Evolutionary conservation across 2,888 invertebrate genomes (phyloP).

Genomic region (Aphodius granarius): DNA sequence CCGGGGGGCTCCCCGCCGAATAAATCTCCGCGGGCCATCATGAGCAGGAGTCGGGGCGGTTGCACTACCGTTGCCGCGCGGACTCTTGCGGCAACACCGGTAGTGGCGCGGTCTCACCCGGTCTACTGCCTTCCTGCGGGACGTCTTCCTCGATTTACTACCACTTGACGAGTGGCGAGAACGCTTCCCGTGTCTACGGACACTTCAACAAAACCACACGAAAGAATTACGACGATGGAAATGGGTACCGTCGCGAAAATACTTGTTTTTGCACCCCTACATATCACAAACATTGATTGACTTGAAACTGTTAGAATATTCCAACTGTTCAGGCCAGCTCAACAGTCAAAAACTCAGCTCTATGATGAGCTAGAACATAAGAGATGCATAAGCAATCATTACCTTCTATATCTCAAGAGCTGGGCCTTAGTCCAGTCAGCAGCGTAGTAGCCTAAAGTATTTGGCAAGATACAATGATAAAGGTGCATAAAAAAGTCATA

Average conservation of each 20-base stretch:
- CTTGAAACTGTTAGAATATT: no score
- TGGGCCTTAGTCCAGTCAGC: no score
- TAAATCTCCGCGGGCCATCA: conserved; percentile 8
- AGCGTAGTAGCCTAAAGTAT: no score
- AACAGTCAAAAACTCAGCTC: no score
- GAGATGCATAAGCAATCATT: no score
- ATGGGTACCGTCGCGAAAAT: not conserved
- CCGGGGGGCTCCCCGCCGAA: not conserved
- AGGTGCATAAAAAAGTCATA: no score
- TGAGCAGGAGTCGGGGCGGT: conserved; percentile 2
- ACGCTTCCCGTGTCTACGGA: not conserved
- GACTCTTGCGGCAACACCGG: conserved; percentile 4
- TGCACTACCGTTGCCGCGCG: not conserved
- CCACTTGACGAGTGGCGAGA: not conserved
- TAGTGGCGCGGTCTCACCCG: not conserved
- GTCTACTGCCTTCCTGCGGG: not conserved
- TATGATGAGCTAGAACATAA: no score
- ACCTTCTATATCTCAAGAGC: no score
- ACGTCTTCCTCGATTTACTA: conserved; percentile 6
- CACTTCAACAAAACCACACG: not conserved
- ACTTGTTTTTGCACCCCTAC: not conserved
- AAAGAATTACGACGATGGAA: not conserved
- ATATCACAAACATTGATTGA: no score
- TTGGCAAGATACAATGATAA: no score
- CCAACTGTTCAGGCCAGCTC: no score